A percentile compares a stretch with the other conserved stretches of the same genome.
These are phyloP conservation scores for Cromileptes altivelis DNA, from an alignment of 2,113 vertebrate species.

Conservation along the genomic window DNA sequence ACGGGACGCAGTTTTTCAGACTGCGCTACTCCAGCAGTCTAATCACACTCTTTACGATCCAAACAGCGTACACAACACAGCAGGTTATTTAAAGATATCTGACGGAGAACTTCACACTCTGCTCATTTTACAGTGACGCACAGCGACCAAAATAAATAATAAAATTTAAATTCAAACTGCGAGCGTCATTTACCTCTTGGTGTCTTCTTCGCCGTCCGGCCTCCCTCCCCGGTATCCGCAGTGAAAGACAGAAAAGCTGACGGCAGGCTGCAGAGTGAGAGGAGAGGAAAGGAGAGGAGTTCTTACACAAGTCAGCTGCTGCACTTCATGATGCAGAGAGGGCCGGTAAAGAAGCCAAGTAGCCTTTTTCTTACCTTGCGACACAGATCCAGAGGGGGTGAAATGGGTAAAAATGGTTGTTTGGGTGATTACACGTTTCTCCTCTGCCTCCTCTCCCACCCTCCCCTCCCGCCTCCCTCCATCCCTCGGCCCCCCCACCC, in stretches of 20 bases:
- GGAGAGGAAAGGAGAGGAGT: slow-evolving; percentile 55
- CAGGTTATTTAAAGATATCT: not conserved
- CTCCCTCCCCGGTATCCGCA: slow-evolving; percentile 67
- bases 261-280: slow-evolving; percentile 45
- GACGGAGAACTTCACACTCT: not conserved
- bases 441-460: slow-evolving; percentile 36
- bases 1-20: slow-evolving; percentile 22
- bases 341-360: slow-evolving; percentile 51
- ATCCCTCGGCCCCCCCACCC: not conserved
- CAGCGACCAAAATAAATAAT: not conserved
- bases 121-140: slow-evolving; percentile 1
- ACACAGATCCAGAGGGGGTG: slow-evolving; percentile 74
- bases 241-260: slow-evolving; percentile 41
- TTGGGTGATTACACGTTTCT: slow-evolving; percentile 80
- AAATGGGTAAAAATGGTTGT: slow-evolving; percentile 78
- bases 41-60: slow-evolving; percentile 32
- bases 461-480: slow-evolving; percentile 29
- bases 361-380: slow-evolving; percentile 70
- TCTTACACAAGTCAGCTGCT: slow-evolving; percentile 55
- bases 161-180: slow-evolving; percentile 1
- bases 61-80: accelerated
- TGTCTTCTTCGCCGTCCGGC: slow-evolving; percentile 59
- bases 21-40: slow-evolving; percentile 31
- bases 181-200: slow-evolving; percentile 70
- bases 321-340: slow-evolving; percentile 53